Evolutionary conservation across 2,797 vertebrate genomes (phyloP), one percentile per base, ranked within the genome.

Genomic region (Eupleurogrammus muticus): DNA sequence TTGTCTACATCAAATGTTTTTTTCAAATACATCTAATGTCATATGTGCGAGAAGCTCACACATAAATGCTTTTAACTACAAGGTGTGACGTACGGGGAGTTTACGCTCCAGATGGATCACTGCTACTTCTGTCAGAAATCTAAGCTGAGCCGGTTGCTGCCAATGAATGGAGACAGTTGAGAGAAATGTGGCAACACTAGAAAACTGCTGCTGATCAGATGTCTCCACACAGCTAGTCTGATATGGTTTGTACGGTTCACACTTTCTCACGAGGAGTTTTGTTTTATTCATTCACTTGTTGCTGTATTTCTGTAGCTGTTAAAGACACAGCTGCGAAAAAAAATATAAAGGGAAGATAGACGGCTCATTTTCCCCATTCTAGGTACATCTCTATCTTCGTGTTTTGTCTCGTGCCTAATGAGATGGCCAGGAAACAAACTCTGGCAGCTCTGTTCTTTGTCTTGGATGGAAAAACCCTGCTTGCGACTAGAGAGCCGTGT

Each of bases 391-490:
- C 67, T 75, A 66, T 77, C 77, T 77, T 78, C 64, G 48, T 76
- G 44, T 58, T 67, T 82, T 88, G 82, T 81, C 70, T 79, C 69
- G 59, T 42, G 84, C 52, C 71, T 84, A 86, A 90, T 87, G 84
- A 91, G 81, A 78, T 83, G 80, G 77, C 54, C 53, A 61, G 81
- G 76, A 85, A 73, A 71, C 71, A 35, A 53, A 59, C 85, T 67
- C 1, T n/a, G 60, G 83, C 78, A 68, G 77, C 80, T 86, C 85
- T 87, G 88, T 65, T 91, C 85, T 90, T 92, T 89, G 87, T 90
- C 84, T 85, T 51, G 61, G 66, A 68, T 71, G 87, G 89, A 89
- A 85, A 88, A 86, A 79, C 75, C 83, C 81, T 80, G 80, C 82
- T 81, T 86, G 83, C 87, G 82, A 86, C 73, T 28, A 48, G 79